Percentiles rank a stretch among this genome's conserved stretches.
Conservation (phyloP, 2,113 vertebrate genomes). For the Halcyon malimbica region DNA sequence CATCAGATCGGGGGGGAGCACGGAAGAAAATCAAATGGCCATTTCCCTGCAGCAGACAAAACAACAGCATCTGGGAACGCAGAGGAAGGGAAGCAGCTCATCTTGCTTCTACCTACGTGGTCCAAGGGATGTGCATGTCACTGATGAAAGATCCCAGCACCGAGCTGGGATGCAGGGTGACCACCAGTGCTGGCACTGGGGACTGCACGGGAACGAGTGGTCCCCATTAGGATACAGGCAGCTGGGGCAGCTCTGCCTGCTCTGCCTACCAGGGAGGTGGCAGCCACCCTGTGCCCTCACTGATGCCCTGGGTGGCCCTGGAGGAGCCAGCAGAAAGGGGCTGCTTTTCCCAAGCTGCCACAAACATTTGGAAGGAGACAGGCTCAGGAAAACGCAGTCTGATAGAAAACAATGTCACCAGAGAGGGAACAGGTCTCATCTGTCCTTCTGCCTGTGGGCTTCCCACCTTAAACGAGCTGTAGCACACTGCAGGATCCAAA, state of each 20-base stretch:
- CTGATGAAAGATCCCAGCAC: background rate
- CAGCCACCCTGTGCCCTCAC: too few species aligned
- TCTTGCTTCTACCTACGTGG: rapidly evolving
- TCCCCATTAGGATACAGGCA: background rate
- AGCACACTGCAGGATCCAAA: background rate
- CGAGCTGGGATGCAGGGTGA: rapidly evolving
- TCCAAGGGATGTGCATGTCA: background rate
- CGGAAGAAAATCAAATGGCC: background rate
- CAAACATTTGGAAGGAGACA: rapidly evolving
- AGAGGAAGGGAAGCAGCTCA: background rate
- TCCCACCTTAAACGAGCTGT: background rate
- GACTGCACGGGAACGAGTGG: background rate
- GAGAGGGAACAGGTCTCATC: background rate
- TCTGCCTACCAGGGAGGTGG: background rate
- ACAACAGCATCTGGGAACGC: background rate
- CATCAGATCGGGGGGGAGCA: background rate
- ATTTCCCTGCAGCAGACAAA: background rate
- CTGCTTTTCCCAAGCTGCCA: background rate
- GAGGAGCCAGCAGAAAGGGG: background rate
- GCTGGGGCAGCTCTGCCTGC: background rate
- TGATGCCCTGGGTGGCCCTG: background rate
- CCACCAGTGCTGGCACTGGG: rapidly evolving
- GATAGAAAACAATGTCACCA: background rate
- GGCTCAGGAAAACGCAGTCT: background rate
- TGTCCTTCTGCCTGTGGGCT: background rate